Conservation (phyloP, 2,888 invertebrate genomes). For the Ephialtes manifestator region DNA sequence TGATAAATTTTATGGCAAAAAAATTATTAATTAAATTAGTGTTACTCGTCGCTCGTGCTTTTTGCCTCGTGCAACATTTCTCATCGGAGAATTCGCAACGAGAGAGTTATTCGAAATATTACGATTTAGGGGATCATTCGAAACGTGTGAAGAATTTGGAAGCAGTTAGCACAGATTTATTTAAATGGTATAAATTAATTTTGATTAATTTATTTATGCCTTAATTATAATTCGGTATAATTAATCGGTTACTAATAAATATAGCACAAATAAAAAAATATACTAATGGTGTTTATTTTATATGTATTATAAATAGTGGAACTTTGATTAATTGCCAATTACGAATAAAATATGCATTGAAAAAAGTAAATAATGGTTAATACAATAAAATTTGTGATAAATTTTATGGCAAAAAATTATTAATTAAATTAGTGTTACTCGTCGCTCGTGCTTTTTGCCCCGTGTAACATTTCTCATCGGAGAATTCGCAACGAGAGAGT, state of each 20-base stretch:
- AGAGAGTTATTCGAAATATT: neutral
- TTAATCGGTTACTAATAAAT: neutral
- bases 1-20: too few relatives aligned
- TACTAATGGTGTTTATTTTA: neutral
- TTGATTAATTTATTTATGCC: too few relatives aligned
- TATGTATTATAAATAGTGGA: neutral
- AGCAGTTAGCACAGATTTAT: neutral
- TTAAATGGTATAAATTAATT: neutral
- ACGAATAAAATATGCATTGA: too few relatives aligned
- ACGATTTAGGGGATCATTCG: neutral
- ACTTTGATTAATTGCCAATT: neutral
- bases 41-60: constrained; percentile 41
- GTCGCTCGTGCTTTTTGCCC: constrained; percentile 3
- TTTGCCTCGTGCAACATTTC: neutral
- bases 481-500: neutral
- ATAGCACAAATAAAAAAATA: neutral
- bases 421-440: too few relatives aligned
- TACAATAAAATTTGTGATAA: too few relatives aligned
- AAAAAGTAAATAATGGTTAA: too few relatives aligned
- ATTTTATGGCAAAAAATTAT: too few relatives aligned
- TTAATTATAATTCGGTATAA: too few relatives aligned
- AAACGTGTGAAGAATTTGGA: neutral
- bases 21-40: too few relatives aligned
- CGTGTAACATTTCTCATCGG: neutral
- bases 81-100: neutral